These are phyloP conservation scores for Caenorhabditis sp. DNA, from an alignment of 2,888 invertebrate species.

Conservation along the genomic window DNA sequence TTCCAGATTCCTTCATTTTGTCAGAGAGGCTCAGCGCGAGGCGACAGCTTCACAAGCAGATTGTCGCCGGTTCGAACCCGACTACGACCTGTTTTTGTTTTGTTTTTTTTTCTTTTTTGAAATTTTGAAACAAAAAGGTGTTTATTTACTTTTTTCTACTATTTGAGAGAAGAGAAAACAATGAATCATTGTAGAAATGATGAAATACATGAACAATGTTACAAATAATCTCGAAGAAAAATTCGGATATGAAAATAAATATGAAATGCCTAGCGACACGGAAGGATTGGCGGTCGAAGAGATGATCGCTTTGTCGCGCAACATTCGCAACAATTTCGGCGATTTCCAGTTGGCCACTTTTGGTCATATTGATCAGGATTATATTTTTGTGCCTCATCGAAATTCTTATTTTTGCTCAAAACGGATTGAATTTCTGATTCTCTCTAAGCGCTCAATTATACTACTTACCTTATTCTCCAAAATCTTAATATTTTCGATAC, in stretches of 20 bases:
- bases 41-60: slow-evolving; percentile 67
- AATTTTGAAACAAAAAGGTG: background rate
- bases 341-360: slow-evolving; percentile 68
- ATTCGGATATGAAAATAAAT: slow-evolving; percentile 70
- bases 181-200: background rate
- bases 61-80: slow-evolving; percentile 65
- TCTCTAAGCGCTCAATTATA: too few relatives aligned
- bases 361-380: slow-evolving; percentile 56
- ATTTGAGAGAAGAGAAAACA: background rate
- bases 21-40: too few relatives aligned
- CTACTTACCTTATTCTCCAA: too few relatives aligned
- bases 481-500: too few relatives aligned
- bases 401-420: background rate
- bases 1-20: too few relatives aligned
- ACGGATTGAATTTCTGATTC: too few relatives aligned
- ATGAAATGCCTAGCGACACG: slow-evolving; percentile 64
- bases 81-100: slow-evolving; percentile 44
- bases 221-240: slow-evolving; percentile 66
- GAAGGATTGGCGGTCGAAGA: slow-evolving; percentile 54
- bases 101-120: slow-evolving; percentile 5
- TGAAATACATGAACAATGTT: slow-evolving; percentile 1
- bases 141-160: too few relatives aligned
- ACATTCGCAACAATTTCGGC: slow-evolving; percentile 68
- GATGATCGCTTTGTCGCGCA: slow-evolving; percentile 55
- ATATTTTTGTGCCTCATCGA: background rate